Evolutionary conservation across 1,140 invertebrate genomes (phyloP), one percentile per base, ranked within the genome.

Genomic region (Hyposmocoma kahamanoa): DNA sequence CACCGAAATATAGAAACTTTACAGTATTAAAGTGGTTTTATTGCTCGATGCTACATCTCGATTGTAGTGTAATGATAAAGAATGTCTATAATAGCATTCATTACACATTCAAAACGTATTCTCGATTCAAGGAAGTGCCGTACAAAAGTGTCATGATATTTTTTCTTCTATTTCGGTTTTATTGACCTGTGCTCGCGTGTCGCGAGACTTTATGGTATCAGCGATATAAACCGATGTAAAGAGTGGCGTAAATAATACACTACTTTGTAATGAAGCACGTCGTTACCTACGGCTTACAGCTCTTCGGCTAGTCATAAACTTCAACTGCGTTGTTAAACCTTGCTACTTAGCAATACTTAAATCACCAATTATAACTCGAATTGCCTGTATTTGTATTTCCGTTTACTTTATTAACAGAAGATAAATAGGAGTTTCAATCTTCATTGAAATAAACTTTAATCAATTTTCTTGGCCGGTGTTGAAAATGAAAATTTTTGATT

Each of bases 201-300:
- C 18, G 24, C 24, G n/a, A 26, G 13, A 15, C 13, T 36, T 36
- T 36, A 36, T 36, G 18, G 32, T 36, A 36, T 36, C 32, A 56
- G 30, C 47, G 43, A 42, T 44, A 51, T 56, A 53, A 64, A 61
- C 42, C 39, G 44, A 36, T 22, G 28, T 53, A 53, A 59, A 58
- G 52, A 53, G 43, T 41, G 47, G 49, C 49, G 50, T 72, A 70
- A 72, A 72, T 72, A 64, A 69, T 57, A 67, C 34, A 68, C 52
- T 56, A 69, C 58, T 72, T 65, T 59, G 66, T 65, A 63, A 66
- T 59, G 61, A 69, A 67, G 66, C 54, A 62, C 63, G 54, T 67
- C 64, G 63, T 73, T 68, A 68, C 57, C 53, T 53, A 41, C 24
- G 42, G 62, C 57, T 62, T 66, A 67, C 55, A 55, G 55, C 56